phyloP scores from a whole-genome alignment of 37 sponge, comb jelly and placozoan genomes.

The Halisarca cf. caerulea region DNA sequence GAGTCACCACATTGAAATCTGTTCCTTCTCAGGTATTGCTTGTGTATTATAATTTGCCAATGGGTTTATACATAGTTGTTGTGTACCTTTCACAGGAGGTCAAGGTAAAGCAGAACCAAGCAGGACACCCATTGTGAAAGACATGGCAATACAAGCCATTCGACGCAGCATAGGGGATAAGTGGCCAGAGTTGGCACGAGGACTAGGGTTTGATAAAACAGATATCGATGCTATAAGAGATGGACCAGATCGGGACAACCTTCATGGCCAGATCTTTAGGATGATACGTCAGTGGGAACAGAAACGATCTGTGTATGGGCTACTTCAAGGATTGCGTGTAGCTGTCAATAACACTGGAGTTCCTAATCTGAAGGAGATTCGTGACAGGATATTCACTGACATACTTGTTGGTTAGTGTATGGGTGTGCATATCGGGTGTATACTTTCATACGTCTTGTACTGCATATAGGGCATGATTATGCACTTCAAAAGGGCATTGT shows the following conservation, averaged over 20 bases:
- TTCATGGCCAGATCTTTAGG: not conserved
- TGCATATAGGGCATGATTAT: too few species aligned
- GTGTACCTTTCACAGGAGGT: too few species aligned
- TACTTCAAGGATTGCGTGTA: not conserved
- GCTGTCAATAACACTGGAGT: not conserved
- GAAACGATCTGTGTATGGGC: not conserved
- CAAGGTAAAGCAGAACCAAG: too few species aligned
- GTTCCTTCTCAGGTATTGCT: too few species aligned
- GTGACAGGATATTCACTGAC: constrained; percentile 5
- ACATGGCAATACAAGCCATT: not conserved
- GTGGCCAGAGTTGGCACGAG: constrained; percentile 11
- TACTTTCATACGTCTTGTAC: too few species aligned
- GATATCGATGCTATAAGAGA: constrained; percentile 15
- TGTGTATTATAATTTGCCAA: too few species aligned
- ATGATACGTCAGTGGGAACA: not conserved
- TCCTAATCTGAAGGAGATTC: not conserved
- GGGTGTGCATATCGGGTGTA: too few species aligned
- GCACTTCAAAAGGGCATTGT: too few species aligned
- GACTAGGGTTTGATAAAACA: not conserved
- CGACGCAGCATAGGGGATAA: not conserved
- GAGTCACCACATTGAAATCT: too few species aligned
- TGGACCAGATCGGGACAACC: not conserved
- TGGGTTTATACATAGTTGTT: too few species aligned
- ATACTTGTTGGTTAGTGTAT: not conserved
- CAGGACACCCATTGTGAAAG: too few species aligned